Conservation (phyloP, 2,113 vertebrate genomes). For the Dasyprocta punctata region DNA sequence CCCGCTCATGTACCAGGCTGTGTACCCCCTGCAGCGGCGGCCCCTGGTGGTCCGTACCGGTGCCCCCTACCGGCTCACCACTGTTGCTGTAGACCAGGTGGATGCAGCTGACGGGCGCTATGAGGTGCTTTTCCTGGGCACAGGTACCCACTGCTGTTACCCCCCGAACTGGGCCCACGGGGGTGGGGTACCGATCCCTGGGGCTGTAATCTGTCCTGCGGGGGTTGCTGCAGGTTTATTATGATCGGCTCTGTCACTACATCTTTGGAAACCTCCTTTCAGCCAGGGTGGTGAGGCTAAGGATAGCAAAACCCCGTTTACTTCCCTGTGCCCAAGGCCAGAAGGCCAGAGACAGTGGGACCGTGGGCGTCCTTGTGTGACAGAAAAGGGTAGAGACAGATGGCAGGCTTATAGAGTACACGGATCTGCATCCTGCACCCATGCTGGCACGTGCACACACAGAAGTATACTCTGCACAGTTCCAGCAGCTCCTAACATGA, state of each 20-base stretch:
- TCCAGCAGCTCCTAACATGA: no score
- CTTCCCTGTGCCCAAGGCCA: background rate
- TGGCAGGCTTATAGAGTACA: background rate
- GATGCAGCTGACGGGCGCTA: constrained; percentile 97
- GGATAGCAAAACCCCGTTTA: background rate
- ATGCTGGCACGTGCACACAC: fast-evolving
- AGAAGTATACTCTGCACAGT: background rate
- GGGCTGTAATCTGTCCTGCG: background rate
- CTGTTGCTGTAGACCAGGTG: constrained; percentile 98
- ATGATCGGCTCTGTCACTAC: background rate
- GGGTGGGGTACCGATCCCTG: background rate
- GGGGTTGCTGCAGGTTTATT: background rate
- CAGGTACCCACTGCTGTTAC: constrained; percentile 92
- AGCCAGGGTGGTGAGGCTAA: background rate
- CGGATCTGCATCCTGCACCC: background rate
- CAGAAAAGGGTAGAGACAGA: background rate
- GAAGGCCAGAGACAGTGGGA: background rate
- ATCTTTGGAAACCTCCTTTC: background rate
- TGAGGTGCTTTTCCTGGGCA: constrained; percentile 99
- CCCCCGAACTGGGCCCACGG: constrained; percentile 51
- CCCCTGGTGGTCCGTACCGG: constrained; percentile 97
- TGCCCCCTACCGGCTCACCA: constrained; percentile 97
- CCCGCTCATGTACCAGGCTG: constrained; percentile 96
- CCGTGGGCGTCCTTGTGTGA: background rate
- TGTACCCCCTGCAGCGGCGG: constrained; percentile 97